Conservation (phyloP, 2,888 invertebrate genomes). For the Tenthredo mesomela region DNA sequence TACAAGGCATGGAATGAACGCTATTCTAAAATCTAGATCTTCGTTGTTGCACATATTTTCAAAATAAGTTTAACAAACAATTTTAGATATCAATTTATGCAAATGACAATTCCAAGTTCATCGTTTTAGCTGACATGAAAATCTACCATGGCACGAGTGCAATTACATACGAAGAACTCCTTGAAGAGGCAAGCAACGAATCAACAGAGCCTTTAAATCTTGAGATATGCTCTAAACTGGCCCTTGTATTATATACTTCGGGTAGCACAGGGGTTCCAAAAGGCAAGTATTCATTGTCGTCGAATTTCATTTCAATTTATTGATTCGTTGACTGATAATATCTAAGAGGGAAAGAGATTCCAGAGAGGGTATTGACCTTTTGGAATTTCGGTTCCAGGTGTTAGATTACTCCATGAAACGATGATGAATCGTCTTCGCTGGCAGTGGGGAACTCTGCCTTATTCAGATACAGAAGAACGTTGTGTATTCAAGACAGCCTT, state of each 20-base stretch:
- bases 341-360: background rate
- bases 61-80: background rate
- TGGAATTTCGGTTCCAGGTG: constrained; percentile 80
- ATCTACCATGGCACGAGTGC: constrained; percentile 65
- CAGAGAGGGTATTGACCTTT: constrained; percentile 5
- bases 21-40: background rate
- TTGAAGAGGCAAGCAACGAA: constrained; percentile 77
- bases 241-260: constrained; percentile 90
- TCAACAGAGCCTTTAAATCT: constrained; percentile 76
- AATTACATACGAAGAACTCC: constrained; percentile 80
- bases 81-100: background rate
- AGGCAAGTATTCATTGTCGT: constrained; percentile 79
- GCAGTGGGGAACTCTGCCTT: constrained; percentile 93
- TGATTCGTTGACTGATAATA: background rate
- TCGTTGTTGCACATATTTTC: background rate
- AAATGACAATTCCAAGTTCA: background rate
- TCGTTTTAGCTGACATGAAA: constrained; percentile 63
- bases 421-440: constrained; percentile 91
- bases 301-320: background rate
- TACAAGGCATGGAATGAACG: background rate
- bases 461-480: constrained; percentile 82
- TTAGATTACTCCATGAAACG: constrained; percentile 88
- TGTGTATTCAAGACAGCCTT: constrained; percentile 95
- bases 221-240: constrained; percentile 80
- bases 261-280: constrained; percentile 95